Conservation (phyloP, 2,888 invertebrate genomes). For the Lamellibrachia satsuma region DNA sequence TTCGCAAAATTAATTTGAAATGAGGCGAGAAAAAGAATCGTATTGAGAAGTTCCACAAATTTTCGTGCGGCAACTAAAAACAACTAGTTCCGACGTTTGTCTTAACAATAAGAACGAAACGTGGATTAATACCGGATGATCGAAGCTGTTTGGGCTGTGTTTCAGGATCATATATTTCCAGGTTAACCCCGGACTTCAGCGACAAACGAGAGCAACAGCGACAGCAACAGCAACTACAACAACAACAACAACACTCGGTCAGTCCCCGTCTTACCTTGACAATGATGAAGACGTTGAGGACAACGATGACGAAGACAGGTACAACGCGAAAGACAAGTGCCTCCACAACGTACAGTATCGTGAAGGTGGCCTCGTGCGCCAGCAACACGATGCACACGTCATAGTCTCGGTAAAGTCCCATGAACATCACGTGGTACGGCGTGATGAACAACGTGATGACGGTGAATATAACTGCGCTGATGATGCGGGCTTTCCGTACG, state of each 20-base stretch:
- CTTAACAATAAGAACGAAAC: no score
- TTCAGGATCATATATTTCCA: no score
- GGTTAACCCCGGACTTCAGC: no score
- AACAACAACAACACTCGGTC: neutral
- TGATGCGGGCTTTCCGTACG: conserved; percentile 37
- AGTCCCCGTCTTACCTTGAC: conserved; percentile 19
- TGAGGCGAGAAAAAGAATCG: no score
- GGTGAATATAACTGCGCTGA: conserved; percentile 30
- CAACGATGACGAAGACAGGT: conserved; percentile 44
- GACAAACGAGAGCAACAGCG: neutral
- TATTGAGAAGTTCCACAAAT: no score
- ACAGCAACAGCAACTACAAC: neutral
- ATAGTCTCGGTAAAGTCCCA: conserved; percentile 30
- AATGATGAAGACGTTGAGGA: conserved; percentile 46
- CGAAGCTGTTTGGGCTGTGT: no score
- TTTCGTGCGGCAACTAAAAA: no score
- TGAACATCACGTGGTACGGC: conserved; percentile 41
- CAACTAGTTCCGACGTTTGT: no score
- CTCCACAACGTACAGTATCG: conserved; percentile 39
- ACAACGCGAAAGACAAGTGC: conserved; percentile 38
- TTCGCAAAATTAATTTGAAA: no score
- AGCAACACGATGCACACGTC: conserved; percentile 34
- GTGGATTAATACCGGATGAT: no score
- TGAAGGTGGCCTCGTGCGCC: conserved; percentile 33
- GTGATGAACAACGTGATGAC: conserved; percentile 37